Conservation (phyloP, 1,140 invertebrate genomes). For the Oscheius sp. region DNA sequence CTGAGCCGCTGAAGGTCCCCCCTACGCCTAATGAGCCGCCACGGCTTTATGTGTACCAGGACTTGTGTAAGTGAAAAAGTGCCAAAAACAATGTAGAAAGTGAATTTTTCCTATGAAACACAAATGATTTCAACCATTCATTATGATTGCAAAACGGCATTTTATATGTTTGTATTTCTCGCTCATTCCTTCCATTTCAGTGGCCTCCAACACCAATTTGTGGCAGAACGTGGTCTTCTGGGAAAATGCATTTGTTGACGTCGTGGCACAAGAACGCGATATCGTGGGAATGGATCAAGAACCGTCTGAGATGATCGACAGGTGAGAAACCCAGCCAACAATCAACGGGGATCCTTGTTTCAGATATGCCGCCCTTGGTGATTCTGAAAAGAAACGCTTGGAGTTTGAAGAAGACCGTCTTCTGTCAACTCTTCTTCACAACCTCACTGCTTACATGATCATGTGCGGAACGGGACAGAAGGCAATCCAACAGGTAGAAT, state of each 20-base stretch:
- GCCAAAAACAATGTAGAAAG: constrained; percentile 1
- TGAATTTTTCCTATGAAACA: too few species aligned
- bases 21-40: constrained; percentile 33
- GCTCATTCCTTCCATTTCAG: constrained; percentile 29
- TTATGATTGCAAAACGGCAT: too few species aligned
- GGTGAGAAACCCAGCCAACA: too few species aligned
- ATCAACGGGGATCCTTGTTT: neutral
- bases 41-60: constrained; percentile 50
- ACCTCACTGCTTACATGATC: constrained; percentile 90
- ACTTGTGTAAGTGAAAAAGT: constrained; percentile 37
- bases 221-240: constrained; percentile 99
- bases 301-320: constrained; percentile 97
- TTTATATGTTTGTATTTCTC: too few species aligned
- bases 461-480: constrained; percentile 65
- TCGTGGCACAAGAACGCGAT: constrained; percentile 95
- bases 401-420: constrained; percentile 97
- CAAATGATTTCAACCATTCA: too few species aligned
- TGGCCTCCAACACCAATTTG: constrained; percentile 71
- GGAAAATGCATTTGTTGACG: constrained; percentile 97
- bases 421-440: constrained; percentile 90
- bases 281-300: constrained; percentile 99
- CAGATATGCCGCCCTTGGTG: constrained; percentile 81
- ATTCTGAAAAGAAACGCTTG: constrained; percentile 86
- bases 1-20: constrained; percentile 13
- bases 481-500: constrained; percentile 47